Percentiles rank a stretch among this genome's conserved stretches.
These are phyloP conservation scores for Peromyscus melanophrys DNA, from an alignment of 2,797 vertebrate species.

Conservation along the genomic window DNA sequence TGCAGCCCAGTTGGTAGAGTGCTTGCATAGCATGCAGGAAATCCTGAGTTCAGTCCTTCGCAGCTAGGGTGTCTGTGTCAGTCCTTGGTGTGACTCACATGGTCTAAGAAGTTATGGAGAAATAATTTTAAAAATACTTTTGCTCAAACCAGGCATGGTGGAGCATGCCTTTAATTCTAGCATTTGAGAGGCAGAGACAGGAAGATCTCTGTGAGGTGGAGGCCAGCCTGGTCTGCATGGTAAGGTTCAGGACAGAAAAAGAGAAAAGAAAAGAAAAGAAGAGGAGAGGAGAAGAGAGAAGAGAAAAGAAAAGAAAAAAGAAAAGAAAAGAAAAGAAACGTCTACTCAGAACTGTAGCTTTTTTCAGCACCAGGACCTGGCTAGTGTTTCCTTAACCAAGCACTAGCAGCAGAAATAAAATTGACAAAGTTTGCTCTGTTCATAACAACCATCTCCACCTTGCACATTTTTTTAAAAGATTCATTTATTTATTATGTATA, in stretches of 20 bases:
- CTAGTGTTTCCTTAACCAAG: not conserved
- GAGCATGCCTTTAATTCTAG: not conserved
- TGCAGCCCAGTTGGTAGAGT: not conserved
- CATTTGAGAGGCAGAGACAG: not conserved
- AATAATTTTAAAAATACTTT: not conserved
- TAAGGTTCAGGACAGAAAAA: not conserved
- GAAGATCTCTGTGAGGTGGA: no score
- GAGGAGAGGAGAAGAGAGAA: no score
- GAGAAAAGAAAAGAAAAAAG: no score
- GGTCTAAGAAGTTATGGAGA: not conserved
- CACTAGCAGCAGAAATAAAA: slow-evolving; percentile 28
- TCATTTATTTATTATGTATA: no score
- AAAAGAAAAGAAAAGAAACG: no score
- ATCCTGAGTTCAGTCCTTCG: no score
- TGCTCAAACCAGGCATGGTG: not conserved
- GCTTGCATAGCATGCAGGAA: no score
- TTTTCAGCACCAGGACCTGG: not conserved
- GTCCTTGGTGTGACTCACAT: no score
- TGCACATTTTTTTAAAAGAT: not conserved
- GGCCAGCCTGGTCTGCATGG: not conserved
- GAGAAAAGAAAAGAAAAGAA: no score
- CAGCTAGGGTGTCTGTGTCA: not conserved
- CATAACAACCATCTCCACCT: not conserved
- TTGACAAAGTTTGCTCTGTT: not conserved
- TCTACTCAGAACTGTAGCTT: not conserved